Evolutionary conservation across 1,140 invertebrate genomes (phyloP), one percentile per base, ranked within the genome.

Genomic region (Metaphire vulgaris): DNA sequence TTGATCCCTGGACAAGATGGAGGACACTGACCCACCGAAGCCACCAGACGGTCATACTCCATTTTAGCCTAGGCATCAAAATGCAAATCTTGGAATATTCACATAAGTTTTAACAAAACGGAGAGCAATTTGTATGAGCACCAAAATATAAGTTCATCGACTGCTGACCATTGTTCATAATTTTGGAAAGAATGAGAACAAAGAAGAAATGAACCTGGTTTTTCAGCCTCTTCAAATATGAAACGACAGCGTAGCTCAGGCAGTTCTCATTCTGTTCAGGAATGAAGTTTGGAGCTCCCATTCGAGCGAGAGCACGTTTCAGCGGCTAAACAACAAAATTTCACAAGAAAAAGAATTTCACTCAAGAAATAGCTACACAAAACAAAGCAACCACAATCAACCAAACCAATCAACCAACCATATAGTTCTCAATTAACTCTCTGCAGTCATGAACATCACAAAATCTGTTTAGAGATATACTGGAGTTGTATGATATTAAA

Each of bases 181-280:
- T n/a, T n/a, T n/a, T n/a, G n/a, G n/a, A n/a, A n/a, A n/a, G n/a
- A n/a, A n/a, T n/a, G n/a, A n/a, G n/a, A n/a, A n/a, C n/a, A n/a
- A n/a, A n/a, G n/a, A n/a, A n/a, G 41, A n/a, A 76, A 72, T 80
- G 79, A 72, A 87, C 87, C 79, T 86, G 84, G 85, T 96, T 96
- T 88, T 98, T 99, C 77, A 98, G 88, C 83, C 94, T 91, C 86
- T 97, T 99, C 79, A 98, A 87, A 84, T 98, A 96, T 85, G 94
- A 97, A 76, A 96, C 89, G 6, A 99, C 94, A 76, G 91, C 93
- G 83, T 95, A 97, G 80, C 93, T 96, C 34, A 98, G 88, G 78
- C 92, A 93, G 84, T 93, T 96, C 81, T 98, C 96, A 85, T 95
- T 90, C 77, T 90, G 93, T 81, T 98, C 95, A 0, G 95, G 94